A percentile compares a stretch with the other conserved stretches of the same genome.
Evolutionary conservation across 2,113 vertebrate genomes (phyloP).

Genomic region (Tachuris rubrigastra): DNA sequence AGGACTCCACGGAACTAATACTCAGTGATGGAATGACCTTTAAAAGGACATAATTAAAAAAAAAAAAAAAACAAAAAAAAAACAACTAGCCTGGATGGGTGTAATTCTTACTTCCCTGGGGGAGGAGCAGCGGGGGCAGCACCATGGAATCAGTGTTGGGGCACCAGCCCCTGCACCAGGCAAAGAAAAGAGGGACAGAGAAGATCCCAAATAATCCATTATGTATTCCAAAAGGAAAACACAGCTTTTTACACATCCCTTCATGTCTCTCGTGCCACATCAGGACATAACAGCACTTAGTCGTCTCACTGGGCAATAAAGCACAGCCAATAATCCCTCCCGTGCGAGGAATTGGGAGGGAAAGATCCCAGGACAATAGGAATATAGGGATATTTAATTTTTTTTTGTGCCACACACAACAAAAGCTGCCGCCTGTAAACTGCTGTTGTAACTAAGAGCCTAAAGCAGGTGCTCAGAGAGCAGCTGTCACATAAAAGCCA

Average conservation of each 20-base stretch:
- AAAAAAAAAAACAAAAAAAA: background rate
- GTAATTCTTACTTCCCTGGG: background rate
- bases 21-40: background rate
- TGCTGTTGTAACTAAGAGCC: background rate
- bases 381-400: background rate
- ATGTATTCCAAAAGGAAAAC: background rate
- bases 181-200: too few relatives aligned
- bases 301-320: background rate
- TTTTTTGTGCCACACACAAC: background rate
- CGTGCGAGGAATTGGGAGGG: background rate
- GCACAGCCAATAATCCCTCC: background rate
- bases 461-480: conserved; percentile 54
- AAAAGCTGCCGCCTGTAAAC: conserved; percentile 17
- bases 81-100: background rate
- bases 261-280: background rate
- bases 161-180: background rate
- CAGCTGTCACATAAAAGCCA: conserved; percentile 54
- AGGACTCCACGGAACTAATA: background rate
- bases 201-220: too few relatives aligned
- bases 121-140: background rate
- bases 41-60: background rate
- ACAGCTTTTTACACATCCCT: background rate
- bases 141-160: too few relatives aligned
- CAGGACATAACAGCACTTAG: background rate
- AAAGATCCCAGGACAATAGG: background rate